Percentiles rank a stretch among this genome's conserved stretches.
phyloP scores from a whole-genome alignment of 2,888 invertebrate genomes.

The Villa cingulata region DNA sequence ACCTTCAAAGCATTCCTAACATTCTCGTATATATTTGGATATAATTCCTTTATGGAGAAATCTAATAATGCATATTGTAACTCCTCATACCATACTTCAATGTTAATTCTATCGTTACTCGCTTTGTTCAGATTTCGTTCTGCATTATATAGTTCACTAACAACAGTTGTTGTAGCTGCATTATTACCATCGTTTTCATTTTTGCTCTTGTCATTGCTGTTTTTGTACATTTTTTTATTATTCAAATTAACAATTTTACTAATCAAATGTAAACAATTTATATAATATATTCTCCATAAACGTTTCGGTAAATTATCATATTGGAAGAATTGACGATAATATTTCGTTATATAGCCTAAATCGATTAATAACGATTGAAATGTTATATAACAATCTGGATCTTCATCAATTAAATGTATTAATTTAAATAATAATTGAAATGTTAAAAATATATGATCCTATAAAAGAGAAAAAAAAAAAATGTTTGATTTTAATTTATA shows the following conservation, averaged over 20 bases:
- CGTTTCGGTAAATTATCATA: background rate
- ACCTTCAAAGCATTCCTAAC: constrained; percentile 9
- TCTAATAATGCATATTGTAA: constrained; percentile 17
- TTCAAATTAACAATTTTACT: constrained; percentile 6
- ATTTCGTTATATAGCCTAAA: constrained; percentile 8
- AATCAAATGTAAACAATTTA: constrained; percentile 8
- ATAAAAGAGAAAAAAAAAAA: background rate
- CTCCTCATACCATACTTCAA: constrained; percentile 15
- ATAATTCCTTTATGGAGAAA: constrained; percentile 14
- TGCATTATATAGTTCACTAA: too few relatives aligned
- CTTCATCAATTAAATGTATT: constrained; percentile 11
- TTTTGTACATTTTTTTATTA: background rate
- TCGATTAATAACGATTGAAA: constrained; percentile 7
- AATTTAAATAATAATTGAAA: constrained; percentile 13
- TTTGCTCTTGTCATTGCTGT: too few relatives aligned
- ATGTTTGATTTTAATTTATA: background rate
- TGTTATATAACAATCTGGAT: constrained; percentile 3
- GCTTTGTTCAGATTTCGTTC: too few relatives aligned
- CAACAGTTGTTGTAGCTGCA: too few relatives aligned
- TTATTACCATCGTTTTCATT: background rate
- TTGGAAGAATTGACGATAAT: constrained; percentile 7
- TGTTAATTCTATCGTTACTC: constrained; percentile 5
- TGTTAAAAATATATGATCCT: constrained; percentile 5
- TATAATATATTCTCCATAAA: constrained; percentile 6
- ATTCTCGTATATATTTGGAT: constrained; percentile 14